phyloP scores from a whole-genome alignment of 2,888 invertebrate genomes.

The Coelogynopora nodosa region DNA sequence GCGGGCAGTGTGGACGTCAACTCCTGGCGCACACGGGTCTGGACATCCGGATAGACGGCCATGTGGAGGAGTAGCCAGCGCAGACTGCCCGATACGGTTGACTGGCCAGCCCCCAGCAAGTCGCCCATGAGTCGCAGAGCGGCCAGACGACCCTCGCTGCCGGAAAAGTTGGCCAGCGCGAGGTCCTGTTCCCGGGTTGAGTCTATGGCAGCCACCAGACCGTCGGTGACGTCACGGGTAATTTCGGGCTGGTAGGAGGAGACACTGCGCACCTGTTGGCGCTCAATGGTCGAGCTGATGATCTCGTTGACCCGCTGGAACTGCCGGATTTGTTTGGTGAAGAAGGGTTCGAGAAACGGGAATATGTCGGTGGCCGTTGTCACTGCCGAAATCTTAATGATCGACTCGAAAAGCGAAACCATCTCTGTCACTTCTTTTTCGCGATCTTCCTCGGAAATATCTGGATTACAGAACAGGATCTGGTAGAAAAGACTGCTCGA shows the following conservation, averaged over 20 bases:
- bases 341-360: not conserved
- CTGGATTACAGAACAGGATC: not conserved
- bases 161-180: not conserved
- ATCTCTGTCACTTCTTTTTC: not conserved
- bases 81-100: not conserved
- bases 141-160: not conserved
- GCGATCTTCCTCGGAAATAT: not conserved
- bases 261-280: not conserved
- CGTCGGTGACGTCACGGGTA: not conserved
- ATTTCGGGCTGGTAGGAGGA: not conserved
- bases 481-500: not conserved
- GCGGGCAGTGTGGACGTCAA: not conserved
- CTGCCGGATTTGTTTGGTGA: not conserved
- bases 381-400: not conserved
- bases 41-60: not conserved
- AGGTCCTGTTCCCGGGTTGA: not conserved
- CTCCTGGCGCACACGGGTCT: constrained; percentile 4
- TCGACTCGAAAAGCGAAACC: not conserved
- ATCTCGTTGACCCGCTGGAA: not conserved
- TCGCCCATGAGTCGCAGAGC: not conserved
- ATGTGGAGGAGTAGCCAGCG: constrained; percentile 27
- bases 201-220: not conserved
- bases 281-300: not conserved
- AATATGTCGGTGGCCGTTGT: not conserved
- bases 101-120: not conserved